Base-by-base conservation (phyloP, 1,140 invertebrate genomes). In the Rhynchophorus ferrugineus region DNA sequence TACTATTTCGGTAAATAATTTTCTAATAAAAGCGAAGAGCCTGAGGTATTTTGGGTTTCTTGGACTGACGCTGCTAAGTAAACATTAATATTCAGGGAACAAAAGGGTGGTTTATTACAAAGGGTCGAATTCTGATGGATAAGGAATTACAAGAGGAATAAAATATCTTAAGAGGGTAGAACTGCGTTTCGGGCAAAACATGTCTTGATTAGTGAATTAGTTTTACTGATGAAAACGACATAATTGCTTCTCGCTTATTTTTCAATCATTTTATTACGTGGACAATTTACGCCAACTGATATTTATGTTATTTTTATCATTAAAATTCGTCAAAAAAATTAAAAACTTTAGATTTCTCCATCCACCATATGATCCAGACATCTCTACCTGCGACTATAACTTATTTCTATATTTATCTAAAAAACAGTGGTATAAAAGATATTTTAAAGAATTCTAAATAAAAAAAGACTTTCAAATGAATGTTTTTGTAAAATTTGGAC, bases 91-190 rank as follows among this genome's bases (percentile, higher is more conserved):
- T 43, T 43, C 41, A 43, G 41, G n/a, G 24, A 29, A 29, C 24
- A 51, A 51, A 44, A 44, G 49, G 42, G 41, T 44, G 49, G 49
- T 44, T 51, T 51, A 44, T 44, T 51, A 51, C 49, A 51, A 51
- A 44, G 49, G 49, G 49, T 51, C 42, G 49, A 51, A 36, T 51
- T 20, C 22, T 44, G 49, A 51, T 51, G 49, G 49, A 51, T 44
- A 51, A 44, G 42, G 49, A 39, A 51, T 51, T 51, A 51, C 39
- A 42, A 50, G 42, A 13, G 9, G 49, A 51, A 44, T 44, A 51
- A 44, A 51, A 51, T 51, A 51, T 50, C 41, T 50, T 21, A 17
- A 18, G 8, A 16, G 43, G 14, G 43, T 20, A 29, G 43, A 20
- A 3, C 3, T 13, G 11, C n/a, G n/a, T 22, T 43, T 21, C 18